These are phyloP conservation scores for Plecturocebus donacophilus DNA, from an alignment of 2,113 vertebrate species.

Conservation along the genomic window DNA sequence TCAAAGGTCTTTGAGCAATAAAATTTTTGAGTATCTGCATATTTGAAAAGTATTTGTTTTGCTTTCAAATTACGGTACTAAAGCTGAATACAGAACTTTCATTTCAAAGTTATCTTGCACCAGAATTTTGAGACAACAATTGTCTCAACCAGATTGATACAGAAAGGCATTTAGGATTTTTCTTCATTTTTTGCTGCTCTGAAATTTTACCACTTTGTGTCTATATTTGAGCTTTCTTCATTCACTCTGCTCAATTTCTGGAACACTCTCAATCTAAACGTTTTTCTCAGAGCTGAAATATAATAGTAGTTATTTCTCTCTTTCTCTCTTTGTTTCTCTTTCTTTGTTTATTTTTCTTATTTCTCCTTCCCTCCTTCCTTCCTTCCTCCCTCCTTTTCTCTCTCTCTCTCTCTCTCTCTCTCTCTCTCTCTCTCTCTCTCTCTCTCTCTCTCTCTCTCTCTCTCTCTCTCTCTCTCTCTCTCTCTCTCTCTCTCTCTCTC, in stretches of 20 bases:
- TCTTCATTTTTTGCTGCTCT: background rate
- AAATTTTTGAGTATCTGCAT: background rate
- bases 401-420: accelerated
- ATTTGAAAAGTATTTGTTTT: background rate
- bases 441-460: too few relatives aligned
- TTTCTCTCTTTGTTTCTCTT: too few relatives aligned
- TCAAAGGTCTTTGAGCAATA: background rate
- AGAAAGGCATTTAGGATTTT: background rate
- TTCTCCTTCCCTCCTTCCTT: too few relatives aligned
- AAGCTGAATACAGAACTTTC: background rate
- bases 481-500: too few relatives aligned
- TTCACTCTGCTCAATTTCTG: background rate
- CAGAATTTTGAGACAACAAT: background rate
- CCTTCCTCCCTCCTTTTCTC: accelerated
- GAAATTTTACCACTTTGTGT: background rate
- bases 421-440: accelerated
- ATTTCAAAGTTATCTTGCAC: background rate
- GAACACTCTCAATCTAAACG: background rate
- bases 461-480: too few relatives aligned
- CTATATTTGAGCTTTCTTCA: background rate
- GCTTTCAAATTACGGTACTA: background rate
- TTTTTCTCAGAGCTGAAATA: background rate
- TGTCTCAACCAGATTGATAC: background rate
- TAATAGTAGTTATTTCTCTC: background rate
- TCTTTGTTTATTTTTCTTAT: too few relatives aligned